A percentile compares a stretch with the other conserved stretches of the same genome.
phyloP scores from a whole-genome alignment of 2,797 vertebrate genomes.

The Avahi laniger region DNA sequence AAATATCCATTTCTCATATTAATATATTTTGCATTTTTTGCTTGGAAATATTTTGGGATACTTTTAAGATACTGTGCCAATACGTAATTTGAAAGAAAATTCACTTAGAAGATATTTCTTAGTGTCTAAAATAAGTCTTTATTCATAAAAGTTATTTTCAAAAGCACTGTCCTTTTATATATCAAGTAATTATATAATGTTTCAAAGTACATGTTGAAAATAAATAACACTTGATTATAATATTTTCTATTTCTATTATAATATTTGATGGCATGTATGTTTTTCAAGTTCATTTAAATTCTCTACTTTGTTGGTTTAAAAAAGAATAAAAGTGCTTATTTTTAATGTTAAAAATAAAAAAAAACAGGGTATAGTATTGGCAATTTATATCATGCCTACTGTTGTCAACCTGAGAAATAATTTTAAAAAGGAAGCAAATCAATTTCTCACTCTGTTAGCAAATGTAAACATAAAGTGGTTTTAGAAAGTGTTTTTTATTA shows the following conservation, averaged over 20 bases:
- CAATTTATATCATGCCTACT: background rate
- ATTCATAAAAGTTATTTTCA: background rate
- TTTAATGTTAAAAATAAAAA: background rate
- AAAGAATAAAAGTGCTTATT: background rate
- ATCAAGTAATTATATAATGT: background rate
- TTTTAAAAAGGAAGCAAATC: background rate
- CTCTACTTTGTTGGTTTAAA: background rate
- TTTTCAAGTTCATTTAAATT: background rate
- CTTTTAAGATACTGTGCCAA: background rate
- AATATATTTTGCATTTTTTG: background rate
- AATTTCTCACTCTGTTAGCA: background rate
- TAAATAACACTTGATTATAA: background rate
- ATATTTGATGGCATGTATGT: background rate
- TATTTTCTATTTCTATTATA: background rate
- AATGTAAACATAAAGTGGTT: background rate
- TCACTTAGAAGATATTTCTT: background rate
- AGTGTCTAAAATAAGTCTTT: background rate
- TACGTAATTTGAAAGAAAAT: background rate
- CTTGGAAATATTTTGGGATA: background rate
- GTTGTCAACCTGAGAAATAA: background rate
- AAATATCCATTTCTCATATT: background rate
- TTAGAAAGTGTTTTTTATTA: background rate
- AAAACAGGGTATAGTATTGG: background rate
- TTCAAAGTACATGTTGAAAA: background rate
- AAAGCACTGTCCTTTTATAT: background rate